Base-by-base conservation (phyloP, 1,140 invertebrate species). In the Neocloeon triangulifer region DNA sequence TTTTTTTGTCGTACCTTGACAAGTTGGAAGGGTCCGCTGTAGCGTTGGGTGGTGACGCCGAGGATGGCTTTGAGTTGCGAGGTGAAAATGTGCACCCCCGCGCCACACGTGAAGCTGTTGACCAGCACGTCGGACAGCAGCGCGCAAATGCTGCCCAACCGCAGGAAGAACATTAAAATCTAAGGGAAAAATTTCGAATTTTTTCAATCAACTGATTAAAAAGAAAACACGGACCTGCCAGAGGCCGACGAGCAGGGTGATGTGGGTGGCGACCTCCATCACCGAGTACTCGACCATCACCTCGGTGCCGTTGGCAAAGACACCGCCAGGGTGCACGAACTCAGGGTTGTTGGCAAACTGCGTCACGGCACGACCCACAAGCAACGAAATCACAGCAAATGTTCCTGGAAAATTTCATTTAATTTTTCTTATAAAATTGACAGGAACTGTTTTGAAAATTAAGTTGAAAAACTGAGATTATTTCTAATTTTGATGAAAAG, bases 61-160 rank as follows among this genome's bases (percentile, higher is more conserved):
- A 92, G 58, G 1, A 92, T 57, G 50, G 85, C 75, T 47, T 84
- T 85, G 2, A 92, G 53, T 56, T 94, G 88, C 4, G 84, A 88
- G 0, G 73, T 71, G n/a, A 88, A 55, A 9, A 94, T 86, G 43
- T 91, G 80, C 32, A 89, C 56, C 0, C 84, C 81, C 3, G 85
- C 81, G 1, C 75, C 85, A 0, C 82, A 86, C 1, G 84, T 92
- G 47, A 92, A 91, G 1, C 82, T 84, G 39, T 72, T 84, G 1
- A 94, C 76, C 37, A 95, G 60, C 1, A 81, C 76, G 44, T 92
- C 84, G 1, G 81, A 85, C 7, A 95, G 59, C 20, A 92, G 61
- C 1, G 77, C 68, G 9, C 77, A 74, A 34, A 92, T 60, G 17
- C 75, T 69, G 4, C 88, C 88, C 32, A 94, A 54, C 16, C 75